These are phyloP conservation scores for Ennomos erosarius DNA, from an alignment of 2,888 invertebrate species.

Conservation along the genomic window DNA sequence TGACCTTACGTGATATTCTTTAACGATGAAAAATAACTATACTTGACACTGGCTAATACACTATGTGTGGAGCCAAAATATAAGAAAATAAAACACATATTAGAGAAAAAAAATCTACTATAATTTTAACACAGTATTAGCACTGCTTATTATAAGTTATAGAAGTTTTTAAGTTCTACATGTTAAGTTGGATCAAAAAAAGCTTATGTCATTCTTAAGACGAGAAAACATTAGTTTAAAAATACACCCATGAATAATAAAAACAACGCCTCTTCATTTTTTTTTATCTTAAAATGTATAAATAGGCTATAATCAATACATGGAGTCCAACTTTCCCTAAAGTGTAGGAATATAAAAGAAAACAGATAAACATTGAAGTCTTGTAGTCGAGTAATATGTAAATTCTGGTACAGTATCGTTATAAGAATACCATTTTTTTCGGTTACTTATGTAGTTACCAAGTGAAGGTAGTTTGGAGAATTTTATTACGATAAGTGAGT, in stretches of 20 bases:
- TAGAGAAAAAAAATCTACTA: too few species aligned
- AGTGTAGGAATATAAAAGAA: constrained; percentile 13
- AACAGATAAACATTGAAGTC: constrained; percentile 27
- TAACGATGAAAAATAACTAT: too few species aligned
- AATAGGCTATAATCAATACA: constrained; percentile 18
- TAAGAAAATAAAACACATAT: too few species aligned
- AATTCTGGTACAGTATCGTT: constrained; percentile 17
- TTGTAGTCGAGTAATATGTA: constrained; percentile 16
- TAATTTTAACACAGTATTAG: too few species aligned
- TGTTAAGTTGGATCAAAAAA: too few species aligned
- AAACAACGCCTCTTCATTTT: constrained; percentile 3
- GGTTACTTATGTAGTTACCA: background rate
- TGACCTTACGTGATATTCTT: too few species aligned
- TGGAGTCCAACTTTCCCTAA: constrained; percentile 24
- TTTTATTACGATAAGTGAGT: constrained; percentile 18
- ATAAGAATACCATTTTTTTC: constrained; percentile 2
- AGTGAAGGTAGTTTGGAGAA: constrained; percentile 12
- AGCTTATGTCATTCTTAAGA: too few species aligned
- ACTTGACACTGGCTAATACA: too few species aligned
- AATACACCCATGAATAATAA: background rate
- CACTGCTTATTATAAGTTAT: too few species aligned
- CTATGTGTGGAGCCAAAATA: too few species aligned
- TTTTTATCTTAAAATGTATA: constrained; percentile 16
- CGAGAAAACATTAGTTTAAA: background rate
- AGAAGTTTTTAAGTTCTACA: too few species aligned